phyloP scores from a whole-genome alignment of 2,888 invertebrate genomes.

The Heteropelma amictum region DNA sequence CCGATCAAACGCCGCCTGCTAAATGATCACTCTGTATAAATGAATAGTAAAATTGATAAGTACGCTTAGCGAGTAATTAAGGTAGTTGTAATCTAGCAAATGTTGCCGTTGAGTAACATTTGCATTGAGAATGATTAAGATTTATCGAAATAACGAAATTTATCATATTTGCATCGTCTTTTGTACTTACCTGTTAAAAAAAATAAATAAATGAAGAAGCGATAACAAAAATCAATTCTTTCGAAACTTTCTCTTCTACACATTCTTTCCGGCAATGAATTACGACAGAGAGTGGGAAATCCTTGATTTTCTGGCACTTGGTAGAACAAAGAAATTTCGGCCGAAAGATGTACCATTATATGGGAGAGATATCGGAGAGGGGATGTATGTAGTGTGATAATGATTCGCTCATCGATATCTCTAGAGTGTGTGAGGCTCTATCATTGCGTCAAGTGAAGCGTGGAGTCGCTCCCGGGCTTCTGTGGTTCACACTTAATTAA shows the following conservation, averaged over 20 bases:
- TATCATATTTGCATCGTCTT: no score
- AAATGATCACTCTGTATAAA: no score
- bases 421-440: constrained; percentile 63
- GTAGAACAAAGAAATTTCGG: not conserved
- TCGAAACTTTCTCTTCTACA: not conserved
- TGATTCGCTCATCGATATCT: constrained; percentile 51
- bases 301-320: constrained; percentile 4
- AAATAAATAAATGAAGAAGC: no score
- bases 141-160: no score
- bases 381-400: constrained; percentile 31
- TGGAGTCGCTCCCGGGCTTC: constrained; percentile 71
- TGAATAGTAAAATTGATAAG: no score
- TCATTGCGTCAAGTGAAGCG: constrained; percentile 77
- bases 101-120: no score
- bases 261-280: no score
- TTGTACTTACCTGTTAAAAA: no score
- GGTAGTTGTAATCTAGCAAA: no score
- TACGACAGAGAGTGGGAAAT: not conserved
- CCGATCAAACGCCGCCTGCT: no score
- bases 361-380: not conserved
- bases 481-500: constrained; percentile 79
- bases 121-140: no score
- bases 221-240: not conserved
- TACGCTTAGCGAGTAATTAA: no score
- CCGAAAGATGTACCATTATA: not conserved